Conservation (phyloP, 2,797 vertebrate species). For the Odontamblyopus lacepedii region DNA sequence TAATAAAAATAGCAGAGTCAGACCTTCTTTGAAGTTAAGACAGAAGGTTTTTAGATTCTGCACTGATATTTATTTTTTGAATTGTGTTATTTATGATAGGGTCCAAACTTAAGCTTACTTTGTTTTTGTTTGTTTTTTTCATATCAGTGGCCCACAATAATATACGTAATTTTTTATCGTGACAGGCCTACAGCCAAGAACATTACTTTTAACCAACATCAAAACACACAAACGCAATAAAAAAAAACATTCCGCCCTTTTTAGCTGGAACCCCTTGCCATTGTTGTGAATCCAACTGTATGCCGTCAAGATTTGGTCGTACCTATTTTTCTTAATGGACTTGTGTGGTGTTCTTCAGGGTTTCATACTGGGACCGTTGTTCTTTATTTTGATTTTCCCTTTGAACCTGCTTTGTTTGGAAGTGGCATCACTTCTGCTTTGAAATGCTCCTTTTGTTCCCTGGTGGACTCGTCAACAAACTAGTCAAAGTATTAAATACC, state of each 20-base stretch:
- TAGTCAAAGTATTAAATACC: constrained; percentile 7
- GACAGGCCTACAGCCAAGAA: constrained; percentile 33
- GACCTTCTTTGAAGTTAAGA: background rate
- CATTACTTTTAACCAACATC: constrained; percentile 55
- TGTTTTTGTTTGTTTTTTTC: background rate
- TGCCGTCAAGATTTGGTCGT: constrained; percentile 44
- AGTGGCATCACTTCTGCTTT: constrained; percentile 34
- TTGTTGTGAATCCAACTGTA: constrained; percentile 56
- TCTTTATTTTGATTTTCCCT: constrained; percentile 17
- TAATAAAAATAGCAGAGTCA: background rate
- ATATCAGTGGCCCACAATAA: background rate
- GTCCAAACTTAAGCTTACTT: background rate
- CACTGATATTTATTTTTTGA: background rate
- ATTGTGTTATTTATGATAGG: background rate
- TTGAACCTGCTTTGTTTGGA: constrained; percentile 37
- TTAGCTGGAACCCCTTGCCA: constrained; percentile 53
- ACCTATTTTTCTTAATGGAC: constrained; percentile 26
- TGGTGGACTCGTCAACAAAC: constrained; percentile 40
- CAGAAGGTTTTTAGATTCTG: background rate
- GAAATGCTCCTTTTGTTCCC: constrained; percentile 35
- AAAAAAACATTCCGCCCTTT: constrained; percentile 45
- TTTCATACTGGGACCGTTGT: constrained; percentile 39
- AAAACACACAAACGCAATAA: constrained; percentile 20
- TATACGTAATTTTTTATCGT: background rate
- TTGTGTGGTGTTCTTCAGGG: constrained; percentile 47